Percentiles rank a stretch among this genome's conserved stretches.
These are phyloP conservation scores for Lordiphosa clarofinis DNA, from an alignment of 1,140 invertebrate species.

Conservation along the genomic window DNA sequence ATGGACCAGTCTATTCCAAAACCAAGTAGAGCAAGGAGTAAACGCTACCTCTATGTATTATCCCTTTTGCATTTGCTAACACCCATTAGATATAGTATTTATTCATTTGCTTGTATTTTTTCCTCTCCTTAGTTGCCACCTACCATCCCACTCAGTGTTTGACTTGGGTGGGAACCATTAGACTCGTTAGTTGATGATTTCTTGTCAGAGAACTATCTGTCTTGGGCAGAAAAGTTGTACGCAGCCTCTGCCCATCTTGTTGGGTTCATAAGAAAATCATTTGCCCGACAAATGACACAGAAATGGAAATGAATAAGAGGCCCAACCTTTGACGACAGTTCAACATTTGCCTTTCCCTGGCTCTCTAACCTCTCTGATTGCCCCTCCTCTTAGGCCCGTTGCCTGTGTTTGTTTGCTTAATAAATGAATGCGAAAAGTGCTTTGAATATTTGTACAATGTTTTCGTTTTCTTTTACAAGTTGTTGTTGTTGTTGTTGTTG, in stretches of 20 bases:
- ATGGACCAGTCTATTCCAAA: too few relatives aligned
- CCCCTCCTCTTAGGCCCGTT: neutral
- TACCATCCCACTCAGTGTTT: too few relatives aligned
- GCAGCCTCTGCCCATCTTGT: neutral
- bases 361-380: neutral
- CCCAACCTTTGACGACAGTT: conserved; percentile 47
- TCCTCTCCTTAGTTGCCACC: too few relatives aligned
- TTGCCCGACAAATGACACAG: conserved; percentile 38
- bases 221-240: too few relatives aligned
- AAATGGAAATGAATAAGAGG: conserved; percentile 39
- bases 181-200: too few relatives aligned
- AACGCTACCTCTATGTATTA: too few relatives aligned
- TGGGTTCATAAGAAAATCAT: conserved; percentile 16
- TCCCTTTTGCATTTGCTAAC: too few relatives aligned
- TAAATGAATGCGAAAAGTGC: conserved; percentile 59
- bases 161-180: too few relatives aligned
- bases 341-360: neutral
- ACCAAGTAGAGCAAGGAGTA: too few relatives aligned
- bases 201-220: too few relatives aligned
- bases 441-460: conserved; percentile 64
- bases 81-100: too few relatives aligned
- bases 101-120: too few relatives aligned
- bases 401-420: conserved; percentile 51
- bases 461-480: conserved; percentile 18
- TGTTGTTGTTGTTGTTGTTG: conserved; percentile 1